Evolutionary conservation across 1,140 invertebrate genomes (phyloP).

Genomic region (Pygmarrhopalites habei): DNA sequence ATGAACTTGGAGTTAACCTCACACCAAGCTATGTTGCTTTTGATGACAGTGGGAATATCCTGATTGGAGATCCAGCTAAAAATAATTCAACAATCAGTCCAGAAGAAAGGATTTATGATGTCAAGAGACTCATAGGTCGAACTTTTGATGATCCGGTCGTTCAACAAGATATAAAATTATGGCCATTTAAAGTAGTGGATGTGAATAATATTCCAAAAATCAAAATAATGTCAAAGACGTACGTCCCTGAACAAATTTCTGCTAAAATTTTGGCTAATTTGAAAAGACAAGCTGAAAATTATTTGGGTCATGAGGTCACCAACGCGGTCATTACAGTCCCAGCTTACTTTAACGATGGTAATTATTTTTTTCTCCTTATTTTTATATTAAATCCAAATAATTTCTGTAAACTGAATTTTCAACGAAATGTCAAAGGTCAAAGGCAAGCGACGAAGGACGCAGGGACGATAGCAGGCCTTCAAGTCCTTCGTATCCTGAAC

Average conservation of each 20-base stretch:
- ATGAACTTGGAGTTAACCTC: slow-evolving; percentile 2
- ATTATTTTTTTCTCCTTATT: no score
- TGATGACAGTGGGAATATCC: slow-evolving; percentile 46
- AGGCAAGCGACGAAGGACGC: slow-evolving; percentile 93
- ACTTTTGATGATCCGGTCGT: slow-evolving; percentile 50
- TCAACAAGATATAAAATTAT: no score
- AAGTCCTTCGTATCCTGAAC: slow-evolving; percentile 98
- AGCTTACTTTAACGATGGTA: slow-evolving; percentile 93
- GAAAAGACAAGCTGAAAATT: slow-evolving; percentile 41
- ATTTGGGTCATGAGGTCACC: slow-evolving; percentile 54
- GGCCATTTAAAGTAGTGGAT: no score
- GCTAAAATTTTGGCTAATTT: slow-evolving; percentile 49
- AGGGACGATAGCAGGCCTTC: slow-evolving; percentile 80
- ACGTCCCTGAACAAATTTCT: slow-evolving; percentile 50
- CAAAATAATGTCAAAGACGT: slow-evolving; percentile 43
- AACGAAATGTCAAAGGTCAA: no score
- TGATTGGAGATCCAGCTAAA: slow-evolving; percentile 7
- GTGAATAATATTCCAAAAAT: slow-evolving; percentile 24
- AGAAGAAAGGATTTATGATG: slow-evolving; percentile 43
- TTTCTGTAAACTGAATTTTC: no score
- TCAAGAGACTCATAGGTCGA: slow-evolving; percentile 53
- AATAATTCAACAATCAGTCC: slow-evolving; percentile 2
- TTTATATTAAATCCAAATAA: no score
- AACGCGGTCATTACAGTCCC: slow-evolving; percentile 97
- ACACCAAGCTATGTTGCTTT: slow-evolving; percentile 51